Evolutionary conservation across 92 coral and sea anemone species (phyloP).

Genomic region (Phymanthus crucifer): DNA sequence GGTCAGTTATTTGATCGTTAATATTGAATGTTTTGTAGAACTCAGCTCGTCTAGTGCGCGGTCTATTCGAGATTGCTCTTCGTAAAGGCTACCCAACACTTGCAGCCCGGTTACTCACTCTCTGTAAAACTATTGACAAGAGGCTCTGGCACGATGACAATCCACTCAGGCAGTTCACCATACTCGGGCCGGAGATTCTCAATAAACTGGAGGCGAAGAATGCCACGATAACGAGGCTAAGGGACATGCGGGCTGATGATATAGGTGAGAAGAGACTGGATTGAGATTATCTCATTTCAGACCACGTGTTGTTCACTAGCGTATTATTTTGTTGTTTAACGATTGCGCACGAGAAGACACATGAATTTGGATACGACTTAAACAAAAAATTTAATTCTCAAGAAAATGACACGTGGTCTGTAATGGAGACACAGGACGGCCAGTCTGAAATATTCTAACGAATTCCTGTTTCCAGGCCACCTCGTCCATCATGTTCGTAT

Average conservation of each 20-base stretch:
- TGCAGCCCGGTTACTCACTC: constrained; percentile 73
- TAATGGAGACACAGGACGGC: not conserved
- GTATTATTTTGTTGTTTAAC: too few species aligned
- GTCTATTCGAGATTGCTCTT: constrained; percentile 86
- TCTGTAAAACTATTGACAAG: constrained; percentile 89
- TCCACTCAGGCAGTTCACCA: constrained; percentile 91
- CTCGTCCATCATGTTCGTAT: constrained; percentile 86
- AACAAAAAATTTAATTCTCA: too few species aligned
- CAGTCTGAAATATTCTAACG: not conserved
- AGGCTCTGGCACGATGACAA: constrained; percentile 79
- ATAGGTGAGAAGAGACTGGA: constrained; percentile 70
- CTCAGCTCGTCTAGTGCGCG: constrained; percentile 90
- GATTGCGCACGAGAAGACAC: too few species aligned
- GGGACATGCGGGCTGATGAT: constrained; percentile 85
- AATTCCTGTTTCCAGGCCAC: constrained; percentile 66
- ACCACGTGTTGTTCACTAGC: too few species aligned
- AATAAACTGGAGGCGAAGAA: constrained; percentile 70
- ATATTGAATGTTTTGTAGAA: constrained; percentile 47
- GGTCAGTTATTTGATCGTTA: not conserved
- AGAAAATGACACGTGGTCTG: too few species aligned
- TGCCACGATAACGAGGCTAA: constrained; percentile 65
- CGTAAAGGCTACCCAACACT: constrained; percentile 80
- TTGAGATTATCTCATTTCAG: too few species aligned
- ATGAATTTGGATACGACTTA: too few species aligned
- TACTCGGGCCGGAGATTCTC: constrained; percentile 69